A percentile compares a stretch with the other conserved stretches of the same genome.
These are phyloP conservation scores for Madoqua kirkii DNA, from an alignment of 2,113 vertebrate genomes.

Conservation along the genomic window DNA sequence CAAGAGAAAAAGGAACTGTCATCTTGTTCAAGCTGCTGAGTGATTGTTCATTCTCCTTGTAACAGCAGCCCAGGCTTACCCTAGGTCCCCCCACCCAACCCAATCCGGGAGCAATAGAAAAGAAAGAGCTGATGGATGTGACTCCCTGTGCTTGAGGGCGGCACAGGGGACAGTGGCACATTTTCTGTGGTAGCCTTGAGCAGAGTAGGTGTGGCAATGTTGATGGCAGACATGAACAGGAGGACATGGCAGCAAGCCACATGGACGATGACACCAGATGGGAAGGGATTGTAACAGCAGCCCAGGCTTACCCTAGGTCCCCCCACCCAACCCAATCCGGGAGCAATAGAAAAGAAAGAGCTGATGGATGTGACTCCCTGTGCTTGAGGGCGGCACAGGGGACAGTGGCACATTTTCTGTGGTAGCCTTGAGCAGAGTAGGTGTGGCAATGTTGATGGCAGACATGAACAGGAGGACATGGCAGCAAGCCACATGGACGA, in stretches of 20 bases:
- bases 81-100: neutral
- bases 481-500: neutral
- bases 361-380: neutral
- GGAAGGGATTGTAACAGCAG: too few species aligned
- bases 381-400: too few species aligned
- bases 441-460: neutral
- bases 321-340: neutral
- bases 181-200: neutral
- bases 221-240: neutral
- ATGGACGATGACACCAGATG: neutral
- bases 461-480: neutral
- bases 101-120: neutral
- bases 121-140: neutral
- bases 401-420: neutral
- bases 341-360: neutral
- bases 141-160: neutral
- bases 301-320: neutral
- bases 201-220: neutral
- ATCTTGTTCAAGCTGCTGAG: neutral
- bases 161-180: too few species aligned
- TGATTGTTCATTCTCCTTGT: neutral
- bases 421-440: neutral
- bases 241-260: neutral
- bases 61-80: neutral
- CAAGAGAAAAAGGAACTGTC: neutral